Conservation (phyloP, 2,113 vertebrate species). For the Ahaetulla prasina region DNA sequence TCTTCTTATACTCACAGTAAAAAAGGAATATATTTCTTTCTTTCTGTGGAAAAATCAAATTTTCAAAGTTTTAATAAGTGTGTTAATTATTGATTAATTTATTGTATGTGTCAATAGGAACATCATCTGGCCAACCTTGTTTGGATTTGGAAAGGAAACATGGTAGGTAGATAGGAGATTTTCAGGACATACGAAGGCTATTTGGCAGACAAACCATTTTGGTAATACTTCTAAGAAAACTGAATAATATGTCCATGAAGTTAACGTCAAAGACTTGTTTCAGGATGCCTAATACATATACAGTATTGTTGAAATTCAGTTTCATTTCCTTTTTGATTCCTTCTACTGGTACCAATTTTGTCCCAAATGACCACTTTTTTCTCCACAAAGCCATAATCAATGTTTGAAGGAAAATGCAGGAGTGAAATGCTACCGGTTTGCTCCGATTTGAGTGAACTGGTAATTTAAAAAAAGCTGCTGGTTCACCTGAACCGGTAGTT, state of each 20-base stretch:
- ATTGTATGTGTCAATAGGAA: too few species aligned
- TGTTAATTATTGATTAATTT: neutral
- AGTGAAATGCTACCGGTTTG: too few species aligned
- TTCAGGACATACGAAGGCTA: neutral
- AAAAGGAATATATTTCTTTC: neutral
- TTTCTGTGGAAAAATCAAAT: neutral
- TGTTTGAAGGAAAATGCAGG: neutral
- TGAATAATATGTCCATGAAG: neutral
- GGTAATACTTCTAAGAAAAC: neutral
- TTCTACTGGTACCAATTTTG: neutral
- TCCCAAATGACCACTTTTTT: neutral
- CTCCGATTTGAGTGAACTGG: too few species aligned
- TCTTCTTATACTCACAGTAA: neutral
- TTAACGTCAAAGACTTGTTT: neutral
- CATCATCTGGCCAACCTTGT: neutral
- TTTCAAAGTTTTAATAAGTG: neutral
- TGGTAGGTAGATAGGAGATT: neutral
- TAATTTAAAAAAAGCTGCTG: too few species aligned
- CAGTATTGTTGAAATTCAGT: neutral
- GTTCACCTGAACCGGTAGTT: too few species aligned
- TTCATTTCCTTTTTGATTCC: neutral
- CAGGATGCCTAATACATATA: neutral
- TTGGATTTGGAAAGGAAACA: neutral
- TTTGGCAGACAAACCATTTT: neutral
- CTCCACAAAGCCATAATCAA: neutral